A percentile compares a stretch with the other conserved stretches of the same genome.
phyloP scores from a whole-genome alignment of 2,888 invertebrate genomes.

The Ephialtes manifestator region DNA sequence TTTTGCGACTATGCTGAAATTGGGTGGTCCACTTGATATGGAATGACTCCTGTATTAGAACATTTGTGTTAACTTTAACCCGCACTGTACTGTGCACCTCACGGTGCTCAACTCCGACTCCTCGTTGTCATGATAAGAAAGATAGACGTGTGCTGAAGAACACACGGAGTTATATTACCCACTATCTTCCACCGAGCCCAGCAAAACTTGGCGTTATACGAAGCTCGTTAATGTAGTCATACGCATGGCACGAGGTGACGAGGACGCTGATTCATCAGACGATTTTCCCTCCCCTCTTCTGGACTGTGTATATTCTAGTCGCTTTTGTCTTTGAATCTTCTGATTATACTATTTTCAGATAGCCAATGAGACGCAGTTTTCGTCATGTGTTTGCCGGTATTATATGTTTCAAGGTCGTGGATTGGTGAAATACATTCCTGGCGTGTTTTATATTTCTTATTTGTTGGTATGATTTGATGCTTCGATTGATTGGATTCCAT shows the following conservation, averaged over 20 bases:
- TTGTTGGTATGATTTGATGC: no score
- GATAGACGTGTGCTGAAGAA: constrained; percentile 14
- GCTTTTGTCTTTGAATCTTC: not conserved
- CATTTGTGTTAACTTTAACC: constrained; percentile 66
- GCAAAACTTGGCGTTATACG: not conserved
- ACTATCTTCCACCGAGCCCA: not conserved
- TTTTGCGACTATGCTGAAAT: no score
- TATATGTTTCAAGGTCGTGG: no score
- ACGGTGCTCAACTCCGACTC: constrained; percentile 55
- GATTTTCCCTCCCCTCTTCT: no score
- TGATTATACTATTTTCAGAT: no score
- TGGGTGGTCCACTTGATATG: no score
- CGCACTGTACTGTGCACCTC: constrained; percentile 6
- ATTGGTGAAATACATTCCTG: no score
- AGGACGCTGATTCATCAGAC: not conserved
- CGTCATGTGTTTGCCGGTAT: no score
- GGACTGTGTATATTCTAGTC: not conserved
- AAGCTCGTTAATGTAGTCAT: constrained; percentile 21
- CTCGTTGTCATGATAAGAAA: constrained; percentile 58
- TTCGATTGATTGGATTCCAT: no score
- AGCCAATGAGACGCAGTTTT: no score
- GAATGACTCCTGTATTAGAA: constrained; percentile 68
- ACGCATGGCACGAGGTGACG: not conserved
- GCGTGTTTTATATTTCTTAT: no score
- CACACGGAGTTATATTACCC: not conserved